Base-by-base conservation (phyloP, 2,888 invertebrate genomes). In the Cerceris ruficornis region DNA sequence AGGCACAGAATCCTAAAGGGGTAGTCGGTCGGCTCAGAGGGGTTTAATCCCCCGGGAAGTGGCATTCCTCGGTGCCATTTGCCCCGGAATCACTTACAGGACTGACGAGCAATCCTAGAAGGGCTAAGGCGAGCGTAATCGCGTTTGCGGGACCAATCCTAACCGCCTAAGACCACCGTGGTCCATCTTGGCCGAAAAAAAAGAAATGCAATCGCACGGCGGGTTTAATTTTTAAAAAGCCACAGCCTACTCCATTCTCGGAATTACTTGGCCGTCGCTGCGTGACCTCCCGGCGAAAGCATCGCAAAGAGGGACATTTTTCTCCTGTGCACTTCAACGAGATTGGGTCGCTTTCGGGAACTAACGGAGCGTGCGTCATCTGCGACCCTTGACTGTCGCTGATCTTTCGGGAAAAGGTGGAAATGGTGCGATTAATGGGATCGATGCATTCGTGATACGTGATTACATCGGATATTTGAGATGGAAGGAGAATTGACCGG, bases 171-270 rank as follows among this genome's bases (percentile, higher is more conserved):
- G 60, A 57, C 54, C 46, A 50, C 28, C 28, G 4, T 28, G 28
- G 28, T 28, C 28, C 28, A 28, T 28, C 28, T 4, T 28, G 28
- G 28, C 28, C 28, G 41, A 60, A 68, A 75, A 74, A 79, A 60
- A 68, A 75, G 71, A 79, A 75, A 59, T 69, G 77, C 69, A 78
- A 80, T 83, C 78, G 73, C 77, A 78, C 72, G 46, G 66, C 66
- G 70, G 75, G 77, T 80, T 82, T 86, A 86, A 86, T 86, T 83
- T 86, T 86, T 86, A 80, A 86, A 81, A 71, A 75, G 75, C 69
- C 64, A 11, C 41, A 55, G 55, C 59, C 49, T 49, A 54, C 57
- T 80, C 83, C 83, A 84, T 70, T 84, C 77, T 70, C 67, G 69
- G 73, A 83, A 84, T 83, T 83, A 73, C 80, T 17, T 15, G 41